These are phyloP conservation scores for Temnopleurus reevesii DNA, from an alignment of 53 echinoderm and acorn worm species.

Conservation along the genomic window DNA sequence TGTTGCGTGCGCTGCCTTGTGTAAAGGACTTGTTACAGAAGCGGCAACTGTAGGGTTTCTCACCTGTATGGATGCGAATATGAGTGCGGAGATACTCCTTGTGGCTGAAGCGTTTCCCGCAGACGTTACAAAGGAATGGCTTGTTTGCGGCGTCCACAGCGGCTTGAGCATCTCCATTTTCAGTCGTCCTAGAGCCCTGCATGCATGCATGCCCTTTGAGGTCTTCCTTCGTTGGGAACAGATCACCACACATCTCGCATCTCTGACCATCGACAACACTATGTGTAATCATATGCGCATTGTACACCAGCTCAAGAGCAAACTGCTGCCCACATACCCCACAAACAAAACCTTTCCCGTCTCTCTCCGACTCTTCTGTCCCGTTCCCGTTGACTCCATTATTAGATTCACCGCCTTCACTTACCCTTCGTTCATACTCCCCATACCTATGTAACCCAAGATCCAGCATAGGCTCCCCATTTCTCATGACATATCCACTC, in stretches of 20 bases:
- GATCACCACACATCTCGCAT: slow-evolving; percentile 39
- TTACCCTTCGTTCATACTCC: background rate
- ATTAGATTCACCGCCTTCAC: background rate
- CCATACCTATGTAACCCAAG: background rate
- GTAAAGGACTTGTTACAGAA: slow-evolving; percentile 51
- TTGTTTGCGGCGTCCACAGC: background rate
- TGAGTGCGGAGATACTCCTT: slow-evolving; percentile 52
- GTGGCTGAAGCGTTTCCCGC: slow-evolving; percentile 41
- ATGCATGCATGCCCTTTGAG: slow-evolving; percentile 36
- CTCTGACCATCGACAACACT: slow-evolving; percentile 46
- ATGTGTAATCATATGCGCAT: slow-evolving; percentile 52
- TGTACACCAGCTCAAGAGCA: slow-evolving; percentile 47
- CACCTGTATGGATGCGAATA: slow-evolving; percentile 52
- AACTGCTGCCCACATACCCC: slow-evolving; percentile 51
- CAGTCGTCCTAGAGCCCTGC: background rate
- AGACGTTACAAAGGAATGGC: slow-evolving; percentile 36
- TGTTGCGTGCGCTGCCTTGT: slow-evolving; percentile 34
- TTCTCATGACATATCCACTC: background rate
- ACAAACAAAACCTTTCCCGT: slow-evolving; percentile 7
- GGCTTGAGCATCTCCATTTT: background rate
- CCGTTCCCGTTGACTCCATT: background rate
- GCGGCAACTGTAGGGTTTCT: slow-evolving; percentile 48
- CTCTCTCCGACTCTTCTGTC: background rate
- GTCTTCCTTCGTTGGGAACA: slow-evolving; percentile 49
- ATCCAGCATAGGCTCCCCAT: slow-evolving; percentile 16